Base-by-base conservation (phyloP, 92 coral and sea anemone species). In the Epizoanthus illoricatus region DNA sequence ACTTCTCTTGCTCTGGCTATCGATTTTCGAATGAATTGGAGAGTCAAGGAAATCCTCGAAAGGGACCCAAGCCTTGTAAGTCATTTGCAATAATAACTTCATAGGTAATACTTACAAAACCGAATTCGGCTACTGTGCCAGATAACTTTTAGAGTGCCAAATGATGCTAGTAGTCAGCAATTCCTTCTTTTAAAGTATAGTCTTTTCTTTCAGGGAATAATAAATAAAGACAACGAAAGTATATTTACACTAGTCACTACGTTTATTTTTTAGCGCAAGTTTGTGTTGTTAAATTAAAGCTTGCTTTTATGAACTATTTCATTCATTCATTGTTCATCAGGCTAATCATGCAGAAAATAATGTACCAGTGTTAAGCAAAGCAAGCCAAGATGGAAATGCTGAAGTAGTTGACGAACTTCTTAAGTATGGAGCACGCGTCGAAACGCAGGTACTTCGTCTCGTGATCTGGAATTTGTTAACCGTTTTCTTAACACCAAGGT, bases 31-130 rank as follows among this genome's bases (percentile, higher is more conserved):
- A 69, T 69, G 73, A 69, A 47, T 69, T 69, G 73, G 73, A 69
- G 73, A 69, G 73, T 69, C 47, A 39, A 42, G 41, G 73, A 69
- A 69, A 69, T 69, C 73, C 73, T 69, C 23, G 73, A 69, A 42
- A 8, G 52, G n/a, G 17, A 69, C 1, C 49, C 73, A 69, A 11
- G 4, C 13, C 73, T 41, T 40, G 73, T 69, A 69, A 40, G 73
- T 4, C 41, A 36, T 17, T 15, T 41, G 4, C 2, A 40, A 0
- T 17, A 36, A 15, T 42, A 69, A 0, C 71, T 33, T 5, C 0
- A 28, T 2, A 28, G 36, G 36, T 2, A 28, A 28, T 28, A 28
- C 36, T 28, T 2, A 28, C 36, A 1, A 28, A 28, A 28, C 2
- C n/a, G n/a, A 28, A 28, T 28, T 28, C 36, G 36, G 36, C 36